Percentiles rank a stretch among this genome's conserved stretches.
Conservation (phyloP, 2,888 invertebrate genomes). For the Anticlea derivata region DNA sequence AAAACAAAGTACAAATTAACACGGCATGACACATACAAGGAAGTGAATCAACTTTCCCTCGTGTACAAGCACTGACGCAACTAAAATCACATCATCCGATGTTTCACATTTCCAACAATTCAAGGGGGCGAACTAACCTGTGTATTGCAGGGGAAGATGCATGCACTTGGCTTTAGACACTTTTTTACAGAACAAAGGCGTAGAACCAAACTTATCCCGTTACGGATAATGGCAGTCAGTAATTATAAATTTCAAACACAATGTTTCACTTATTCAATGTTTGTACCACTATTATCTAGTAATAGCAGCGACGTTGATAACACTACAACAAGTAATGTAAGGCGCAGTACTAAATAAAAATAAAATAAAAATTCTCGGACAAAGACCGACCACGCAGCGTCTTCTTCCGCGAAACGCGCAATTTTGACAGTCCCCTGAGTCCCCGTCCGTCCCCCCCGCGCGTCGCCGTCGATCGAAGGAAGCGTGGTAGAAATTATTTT, state of each 20-base stretch:
- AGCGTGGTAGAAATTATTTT: conserved; percentile 19
- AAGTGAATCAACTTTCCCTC: conserved; percentile 77
- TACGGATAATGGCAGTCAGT: conserved; percentile 80
- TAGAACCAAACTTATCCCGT: conserved; percentile 82
- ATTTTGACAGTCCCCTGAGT: conserved; percentile 42
- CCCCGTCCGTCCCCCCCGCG: no score
- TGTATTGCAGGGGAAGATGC: conserved; percentile 83
- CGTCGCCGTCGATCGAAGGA: no score
- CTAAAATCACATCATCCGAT: conserved; percentile 28
- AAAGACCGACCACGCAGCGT: conserved; percentile 65
- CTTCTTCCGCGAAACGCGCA: conserved; percentile 70
- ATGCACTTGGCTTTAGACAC: conserved; percentile 83
- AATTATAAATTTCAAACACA: conserved; percentile 52
- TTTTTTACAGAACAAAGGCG: conserved; percentile 78
- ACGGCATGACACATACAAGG: conserved; percentile 68
- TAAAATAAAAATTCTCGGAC: conserved; percentile 74
- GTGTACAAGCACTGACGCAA: conserved; percentile 66
- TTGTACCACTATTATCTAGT: conserved; percentile 57
- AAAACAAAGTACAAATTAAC: conserved; percentile 46
- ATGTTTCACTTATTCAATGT: conserved; percentile 55
- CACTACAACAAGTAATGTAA: conserved; percentile 58
- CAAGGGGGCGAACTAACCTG: conserved; percentile 63
- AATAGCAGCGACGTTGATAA: conserved; percentile 57
- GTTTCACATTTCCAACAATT: conserved; percentile 18
- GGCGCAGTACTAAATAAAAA: conserved; percentile 64